Base-by-base conservation (phyloP, 1,140 invertebrate species). In the Caerostris extrusa region DNA sequence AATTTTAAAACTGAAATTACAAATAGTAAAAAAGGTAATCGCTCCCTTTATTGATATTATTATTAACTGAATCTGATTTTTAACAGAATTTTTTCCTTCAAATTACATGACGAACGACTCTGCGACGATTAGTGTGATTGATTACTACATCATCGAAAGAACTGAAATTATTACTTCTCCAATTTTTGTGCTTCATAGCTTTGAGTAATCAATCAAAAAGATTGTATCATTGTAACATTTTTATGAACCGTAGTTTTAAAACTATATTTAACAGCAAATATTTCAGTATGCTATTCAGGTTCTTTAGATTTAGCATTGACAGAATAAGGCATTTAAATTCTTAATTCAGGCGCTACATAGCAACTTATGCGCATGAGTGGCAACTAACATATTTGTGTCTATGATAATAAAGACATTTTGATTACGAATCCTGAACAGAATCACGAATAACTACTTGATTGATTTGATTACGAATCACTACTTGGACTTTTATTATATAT, bases 371-470 rank as follows among this genome's bases (percentile, higher is more conserved):
- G 34, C n/a, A 83, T 83, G 82, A 83, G 86, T 88, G 58, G 64
- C 64, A 88, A 57, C 82, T 83, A 83, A 64, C 86, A 60, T 60
- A 64, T 85, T 57, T 64, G 53, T 67, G 61, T 58, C 14, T 53
- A 88, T 64, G 60, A 88, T n/a, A 88, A 60, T 88, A n/a, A n/a
- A n/a, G 86, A 64, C 86, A 88, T 88, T 60, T 60, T 88, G 61
- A 88, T 64, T 88, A 88, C 56, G 86, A 88, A 19, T 61, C 86
- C 67, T 88, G 86, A 88, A 88, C 64, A 88, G 34, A 34, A 34
- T 34, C 2, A 34, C 34, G 34, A 34, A 34, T 34, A 34, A 1
- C 2, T 34, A n/a, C 34, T 34, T 34, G 2, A 34, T 34, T 34
- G 2, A 34, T 34, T 34, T 34, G 34, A 34, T 34, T 34, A 34